Conservation (phyloP, 2,888 invertebrate species). For the Eilema caniola region DNA sequence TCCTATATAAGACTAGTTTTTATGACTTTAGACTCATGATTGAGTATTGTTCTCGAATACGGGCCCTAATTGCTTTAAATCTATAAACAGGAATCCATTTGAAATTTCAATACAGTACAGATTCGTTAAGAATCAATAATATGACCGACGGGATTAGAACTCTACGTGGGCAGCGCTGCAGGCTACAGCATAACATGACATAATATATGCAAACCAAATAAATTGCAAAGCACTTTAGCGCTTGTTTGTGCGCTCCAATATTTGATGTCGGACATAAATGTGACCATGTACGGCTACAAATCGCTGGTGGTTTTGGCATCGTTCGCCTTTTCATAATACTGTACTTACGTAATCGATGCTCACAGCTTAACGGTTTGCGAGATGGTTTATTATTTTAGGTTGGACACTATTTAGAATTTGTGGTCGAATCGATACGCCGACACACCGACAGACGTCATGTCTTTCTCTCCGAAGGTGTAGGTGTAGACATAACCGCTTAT, state of each 20-base stretch:
- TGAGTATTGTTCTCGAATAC: too few relatives aligned
- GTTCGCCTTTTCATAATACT: constrained; percentile 44
- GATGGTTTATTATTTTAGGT: constrained; percentile 15
- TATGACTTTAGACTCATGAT: too few relatives aligned
- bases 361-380: constrained; percentile 40
- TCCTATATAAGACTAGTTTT: too few relatives aligned
- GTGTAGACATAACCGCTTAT: too few relatives aligned
- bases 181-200: constrained; percentile 12
- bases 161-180: too few relatives aligned
- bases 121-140: constrained; percentile 31
- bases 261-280: constrained; percentile 52
- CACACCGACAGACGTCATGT: too few relatives aligned
- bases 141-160: too few relatives aligned
- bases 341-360: constrained; percentile 47
- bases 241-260: constrained; percentile 39
- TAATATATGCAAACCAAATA: constrained; percentile 50
- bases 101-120: background rate
- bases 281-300: constrained; percentile 50
- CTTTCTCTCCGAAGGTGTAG: too few relatives aligned
- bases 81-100: background rate
- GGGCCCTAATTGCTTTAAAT: background rate
- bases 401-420: background rate
- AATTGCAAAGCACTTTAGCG: constrained; percentile 46
- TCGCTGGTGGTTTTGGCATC: constrained; percentile 56
- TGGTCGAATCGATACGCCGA: too few relatives aligned